Conservation (phyloP, 2,888 invertebrate genomes). For the Drosophila cyrtoloma region DNA sequence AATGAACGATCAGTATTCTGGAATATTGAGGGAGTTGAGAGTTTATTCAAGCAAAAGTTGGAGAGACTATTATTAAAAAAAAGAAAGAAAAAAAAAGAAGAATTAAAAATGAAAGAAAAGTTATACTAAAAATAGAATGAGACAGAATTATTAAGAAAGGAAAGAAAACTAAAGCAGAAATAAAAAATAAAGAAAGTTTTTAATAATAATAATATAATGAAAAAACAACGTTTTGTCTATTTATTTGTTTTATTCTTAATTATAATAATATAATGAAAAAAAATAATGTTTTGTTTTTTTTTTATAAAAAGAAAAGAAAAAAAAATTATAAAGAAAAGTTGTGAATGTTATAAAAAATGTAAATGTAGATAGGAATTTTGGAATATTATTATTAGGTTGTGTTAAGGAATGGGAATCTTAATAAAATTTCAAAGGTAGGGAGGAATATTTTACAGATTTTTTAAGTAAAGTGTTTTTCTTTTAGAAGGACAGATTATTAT, state of each 20-base stretch:
- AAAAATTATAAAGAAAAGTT: background rate
- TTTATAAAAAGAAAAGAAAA: background rate
- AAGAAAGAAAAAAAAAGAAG: background rate
- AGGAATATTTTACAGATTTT: background rate
- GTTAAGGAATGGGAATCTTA: background rate
- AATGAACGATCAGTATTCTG: conserved; percentile 22
- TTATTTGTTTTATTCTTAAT: background rate
- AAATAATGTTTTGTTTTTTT: background rate
- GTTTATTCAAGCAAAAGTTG: background rate
- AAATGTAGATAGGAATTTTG: too few relatives aligned
- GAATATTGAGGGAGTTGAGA: background rate
- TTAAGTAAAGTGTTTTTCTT: background rate
- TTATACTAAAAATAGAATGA: background rate
- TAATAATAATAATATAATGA: background rate
- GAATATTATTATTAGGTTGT: too few relatives aligned
- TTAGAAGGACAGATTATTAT: background rate
- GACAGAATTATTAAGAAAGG: background rate
- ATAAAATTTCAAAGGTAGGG: too few relatives aligned
- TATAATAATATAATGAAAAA: too few relatives aligned
- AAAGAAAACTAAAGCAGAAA: background rate
- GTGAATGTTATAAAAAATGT: background rate
- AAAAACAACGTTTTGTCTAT: background rate
- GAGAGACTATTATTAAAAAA: too few relatives aligned
- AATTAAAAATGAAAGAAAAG: background rate
- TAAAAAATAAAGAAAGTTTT: background rate